Evolutionary conservation across 2,113 vertebrate species (phyloP).

Genomic region (Megaptera novaeangliae): DNA sequence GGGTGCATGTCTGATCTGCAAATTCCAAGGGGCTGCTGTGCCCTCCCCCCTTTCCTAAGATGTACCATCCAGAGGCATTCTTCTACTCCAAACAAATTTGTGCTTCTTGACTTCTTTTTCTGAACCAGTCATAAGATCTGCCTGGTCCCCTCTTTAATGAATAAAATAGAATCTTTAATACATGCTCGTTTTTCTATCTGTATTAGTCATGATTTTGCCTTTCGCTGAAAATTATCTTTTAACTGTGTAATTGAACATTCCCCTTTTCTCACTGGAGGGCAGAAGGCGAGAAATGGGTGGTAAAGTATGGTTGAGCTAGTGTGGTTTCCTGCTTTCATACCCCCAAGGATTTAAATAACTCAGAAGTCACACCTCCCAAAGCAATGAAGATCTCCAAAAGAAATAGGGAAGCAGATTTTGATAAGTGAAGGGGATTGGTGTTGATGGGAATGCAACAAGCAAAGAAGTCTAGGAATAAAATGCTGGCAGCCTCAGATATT

Average conservation of each 20-base stretch:
- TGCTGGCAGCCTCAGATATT: slow-evolving; percentile 58
- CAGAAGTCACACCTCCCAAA: neutral
- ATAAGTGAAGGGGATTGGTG: neutral
- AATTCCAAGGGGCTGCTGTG: neutral
- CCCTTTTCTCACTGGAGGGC: neutral
- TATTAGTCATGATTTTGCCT: neutral
- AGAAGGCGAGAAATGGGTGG: neutral
- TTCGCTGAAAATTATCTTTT: neutral
- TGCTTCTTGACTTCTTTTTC: neutral
- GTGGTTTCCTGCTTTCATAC: neutral
- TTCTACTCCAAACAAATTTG: neutral
- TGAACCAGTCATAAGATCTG: neutral
- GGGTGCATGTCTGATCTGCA: neutral
- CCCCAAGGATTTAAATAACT: neutral
- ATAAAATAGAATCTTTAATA: neutral
- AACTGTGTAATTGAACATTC: neutral
- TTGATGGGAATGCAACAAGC: slow-evolving; percentile 26
- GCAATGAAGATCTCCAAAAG: neutral
- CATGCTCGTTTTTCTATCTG: neutral
- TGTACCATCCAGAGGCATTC: neutral
- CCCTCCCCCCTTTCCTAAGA: neutral
- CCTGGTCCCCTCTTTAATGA: neutral
- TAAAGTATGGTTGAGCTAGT: accelerated
- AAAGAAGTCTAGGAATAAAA: slow-evolving; percentile 65
- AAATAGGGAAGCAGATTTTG: neutral